Base-by-base conservation (phyloP, 2,113 vertebrate species). In the Erpornis zantholeuca region DNA sequence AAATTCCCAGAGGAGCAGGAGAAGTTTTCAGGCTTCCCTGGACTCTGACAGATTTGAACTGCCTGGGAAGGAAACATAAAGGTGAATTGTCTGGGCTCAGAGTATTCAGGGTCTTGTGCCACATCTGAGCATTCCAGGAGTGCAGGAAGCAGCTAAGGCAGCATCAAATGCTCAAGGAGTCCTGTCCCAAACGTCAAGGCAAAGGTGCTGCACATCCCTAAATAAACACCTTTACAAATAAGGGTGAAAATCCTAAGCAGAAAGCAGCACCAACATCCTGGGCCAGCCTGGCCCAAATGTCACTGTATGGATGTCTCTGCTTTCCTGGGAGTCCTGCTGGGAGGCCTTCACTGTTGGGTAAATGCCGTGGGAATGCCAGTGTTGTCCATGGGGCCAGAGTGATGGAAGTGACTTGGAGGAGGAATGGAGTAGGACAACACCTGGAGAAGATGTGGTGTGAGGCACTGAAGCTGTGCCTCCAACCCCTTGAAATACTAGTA, bases 371-470 rank as follows among this genome's bases (percentile, higher is more conserved):
- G 33, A 79, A 70, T 3, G 15, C 12, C 56, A 38, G 35, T 36
- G n/a, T 7, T 61, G 38, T 5, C 33, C 11, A 17, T 2, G 0
- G 5, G 7, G 7, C 31, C 18, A 10, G 36, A 40, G 29, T 11
- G 36, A 36, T 36, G 0, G 2, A 69, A 82, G 22, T 17, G 61
- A 42, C 31, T 29, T 0, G 4, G 27, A 23, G 35, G 22, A 79
- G 35, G 42, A 40, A 36, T 11, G 50, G 60, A 69, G 31, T 3
- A 36, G 14, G 35, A 73, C 54, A 85, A 22, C 17, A 42, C n/a
- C 45, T 19, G 3, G 20, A 64, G 25, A 9, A 53, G 38, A 15
- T 21, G 12, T 5, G 12, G 10, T 5, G 12, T 20, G 44, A 65
- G 25, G 7, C 24, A 20, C 19, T 73, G 33, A 8, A 54, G 10